Percentiles rank a stretch among this genome's conserved stretches.
These are phyloP conservation scores for Spea hammondii DNA, from an alignment of 2,797 vertebrate genomes.

Conservation along the genomic window DNA sequence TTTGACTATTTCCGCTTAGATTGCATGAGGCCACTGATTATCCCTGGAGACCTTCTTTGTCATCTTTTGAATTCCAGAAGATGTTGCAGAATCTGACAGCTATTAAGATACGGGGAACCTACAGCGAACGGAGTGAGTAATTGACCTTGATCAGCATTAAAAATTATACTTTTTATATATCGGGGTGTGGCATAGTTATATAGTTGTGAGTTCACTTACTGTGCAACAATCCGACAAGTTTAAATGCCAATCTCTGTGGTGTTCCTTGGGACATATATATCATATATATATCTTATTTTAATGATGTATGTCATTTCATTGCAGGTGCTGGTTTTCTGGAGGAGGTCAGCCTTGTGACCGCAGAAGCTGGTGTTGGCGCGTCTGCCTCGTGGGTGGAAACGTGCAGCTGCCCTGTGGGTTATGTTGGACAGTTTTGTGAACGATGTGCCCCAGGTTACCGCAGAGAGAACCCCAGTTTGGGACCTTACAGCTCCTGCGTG, in stretches of 20 bases:
- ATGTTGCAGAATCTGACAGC: constrained; percentile 90
- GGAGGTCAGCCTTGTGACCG: constrained; percentile 79
- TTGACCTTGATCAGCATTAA: not conserved
- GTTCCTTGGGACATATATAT: no score
- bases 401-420: constrained; percentile 87
- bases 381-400: constrained; percentile 87
- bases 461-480: constrained; percentile 73
- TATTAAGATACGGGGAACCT: constrained; percentile 92
- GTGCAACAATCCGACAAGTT: no score
- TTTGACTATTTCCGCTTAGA: constrained; percentile 61
- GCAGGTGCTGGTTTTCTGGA: constrained; percentile 89
- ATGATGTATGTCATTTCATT: not conserved
- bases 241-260: no score
- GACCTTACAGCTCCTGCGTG: constrained; percentile 87
- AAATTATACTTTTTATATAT: no score
- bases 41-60: constrained; percentile 85
- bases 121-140: constrained; percentile 87
- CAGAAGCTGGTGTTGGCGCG: constrained; percentile 71
- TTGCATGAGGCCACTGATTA: constrained; percentile 89
- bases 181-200: no score
- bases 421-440: constrained; percentile 91
- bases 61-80: constrained; percentile 87
- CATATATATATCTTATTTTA: not conserved
- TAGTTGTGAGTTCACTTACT: no score
- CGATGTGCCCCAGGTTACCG: constrained; percentile 83